A percentile compares a stretch with the other conserved stretches of the same genome.
phyloP scores from a whole-genome alignment of 2,888 invertebrate genomes.

The Dolichomitus sp. region DNA sequence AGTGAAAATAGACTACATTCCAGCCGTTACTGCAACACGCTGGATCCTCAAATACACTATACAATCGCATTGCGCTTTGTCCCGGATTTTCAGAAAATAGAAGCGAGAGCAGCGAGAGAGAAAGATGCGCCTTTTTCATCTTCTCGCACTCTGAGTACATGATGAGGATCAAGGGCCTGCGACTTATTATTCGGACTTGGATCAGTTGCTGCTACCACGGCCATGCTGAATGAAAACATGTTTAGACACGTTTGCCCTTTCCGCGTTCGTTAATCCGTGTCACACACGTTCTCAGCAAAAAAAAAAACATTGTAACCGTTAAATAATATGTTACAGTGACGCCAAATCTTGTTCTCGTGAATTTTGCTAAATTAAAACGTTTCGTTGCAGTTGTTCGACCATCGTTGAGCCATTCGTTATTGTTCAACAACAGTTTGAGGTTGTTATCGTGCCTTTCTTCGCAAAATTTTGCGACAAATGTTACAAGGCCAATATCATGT shows the following conservation, averaged over 20 bases:
- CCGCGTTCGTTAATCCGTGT: not conserved
- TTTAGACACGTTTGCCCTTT: conserved; percentile 10
- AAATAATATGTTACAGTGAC: not conserved
- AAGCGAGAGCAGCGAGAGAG: no score
- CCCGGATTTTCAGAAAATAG: no score
- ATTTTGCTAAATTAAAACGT: not conserved
- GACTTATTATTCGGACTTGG: not conserved
- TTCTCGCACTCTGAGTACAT: not conserved
- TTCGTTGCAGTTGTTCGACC: not conserved
- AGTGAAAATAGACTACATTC: not conserved
- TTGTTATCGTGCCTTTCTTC: not conserved
- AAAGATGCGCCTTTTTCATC: no score
- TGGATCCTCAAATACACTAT: no score
- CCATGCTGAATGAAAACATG: conserved; percentile 12
- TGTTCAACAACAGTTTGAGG: not conserved
- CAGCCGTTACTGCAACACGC: no score
- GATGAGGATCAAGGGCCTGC: not conserved
- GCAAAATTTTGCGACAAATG: not conserved
- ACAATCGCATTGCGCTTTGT: no score
- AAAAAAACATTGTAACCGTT: not conserved
- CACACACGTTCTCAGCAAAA: not conserved
- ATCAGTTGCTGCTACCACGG: conserved; percentile 16
- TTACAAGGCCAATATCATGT: conserved; percentile 39
- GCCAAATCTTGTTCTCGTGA: no score
- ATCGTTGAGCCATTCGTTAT: not conserved